Base-by-base conservation (phyloP, 2,113 vertebrate genomes). In the Sterrhoptilus dennistouni region DNA sequence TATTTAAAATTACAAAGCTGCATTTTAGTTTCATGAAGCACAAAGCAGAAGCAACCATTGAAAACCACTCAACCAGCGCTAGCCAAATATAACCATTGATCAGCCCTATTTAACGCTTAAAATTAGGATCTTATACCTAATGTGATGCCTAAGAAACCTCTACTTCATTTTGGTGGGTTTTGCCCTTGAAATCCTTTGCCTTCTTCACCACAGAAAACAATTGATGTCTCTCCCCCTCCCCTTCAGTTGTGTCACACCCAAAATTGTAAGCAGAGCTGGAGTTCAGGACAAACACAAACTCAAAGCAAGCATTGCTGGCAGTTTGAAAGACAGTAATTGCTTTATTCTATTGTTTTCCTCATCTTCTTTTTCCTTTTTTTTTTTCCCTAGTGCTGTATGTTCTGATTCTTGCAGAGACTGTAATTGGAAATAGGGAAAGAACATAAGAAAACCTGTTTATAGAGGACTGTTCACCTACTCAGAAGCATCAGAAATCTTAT, bases 71-170 rank as follows among this genome's bases (percentile, higher is more conserved):
- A 94, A 40, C 64, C 50, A 56, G 38, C 87, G 70, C 74, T 96
- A 89, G 95, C 40, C 87, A 97, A 96, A 96, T 87, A 94, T 28
- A 95, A 70, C 74, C 83, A 83, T 57, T 95, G 78, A 68, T 85
- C 77, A 95, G 71, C 50, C 80, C 10, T 29, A 56, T 89, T 86
- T 92, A 44, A 57, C 20, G 85, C 78, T 93, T 81, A 60, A 95
- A 90, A 54, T 89, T 68, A 72, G 59, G 28, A 66, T 45, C 81
- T 92, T 72, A 92, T 84, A 76, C 75, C 40, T 47, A 40, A 87
- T 21, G 54, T 36, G 76, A 66, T 76, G 52, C 14, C 59, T 45
- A 71, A 68, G 72, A 93, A 87, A n/a, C 6, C 20, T 54, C 64
- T 80, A 38, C 40, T 86, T 88, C 45, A 20, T 80, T 88, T 86